A percentile compares a stretch with the other conserved stretches of the same genome.
phyloP scores from a whole-genome alignment of 2,113 vertebrate genomes.

The Rhombomys opimus region DNA sequence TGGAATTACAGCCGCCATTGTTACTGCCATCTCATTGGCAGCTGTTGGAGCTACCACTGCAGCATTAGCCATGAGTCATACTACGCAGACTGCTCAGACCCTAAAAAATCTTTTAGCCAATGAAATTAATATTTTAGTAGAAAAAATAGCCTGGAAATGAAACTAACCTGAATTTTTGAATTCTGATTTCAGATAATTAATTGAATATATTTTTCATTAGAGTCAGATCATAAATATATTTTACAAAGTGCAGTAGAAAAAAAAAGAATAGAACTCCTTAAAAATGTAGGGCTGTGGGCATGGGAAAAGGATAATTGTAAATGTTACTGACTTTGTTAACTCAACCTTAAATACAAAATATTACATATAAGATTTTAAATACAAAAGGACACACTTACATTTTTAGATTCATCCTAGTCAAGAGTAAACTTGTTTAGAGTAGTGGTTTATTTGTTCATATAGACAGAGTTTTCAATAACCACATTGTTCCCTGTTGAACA shows the following conservation, averaged over 20 bases:
- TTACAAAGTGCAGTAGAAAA: slow-evolving; percentile 1
- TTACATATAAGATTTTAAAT: neutral
- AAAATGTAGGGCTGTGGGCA: neutral
- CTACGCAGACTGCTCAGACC: too few relatives aligned
- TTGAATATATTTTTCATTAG: neutral
- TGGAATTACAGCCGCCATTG: too few relatives aligned
- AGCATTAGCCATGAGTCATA: too few relatives aligned
- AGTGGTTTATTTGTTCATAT: neutral
- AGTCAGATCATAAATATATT: neutral
- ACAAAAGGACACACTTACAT: neutral
- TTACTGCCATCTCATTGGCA: too few relatives aligned
- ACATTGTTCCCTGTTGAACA: neutral
- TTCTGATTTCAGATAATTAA: slow-evolving; percentile 29
- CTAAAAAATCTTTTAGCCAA: too few relatives aligned
- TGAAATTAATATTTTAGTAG: neutral
- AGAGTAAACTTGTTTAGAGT: neutral
- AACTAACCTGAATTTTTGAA: neutral
- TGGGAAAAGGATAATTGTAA: neutral
- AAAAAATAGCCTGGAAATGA: neutral
- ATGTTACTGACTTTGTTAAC: neutral
- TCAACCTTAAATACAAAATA: too few relatives aligned
- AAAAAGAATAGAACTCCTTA: neutral
- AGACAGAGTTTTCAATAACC: neutral
- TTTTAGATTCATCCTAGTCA: neutral
- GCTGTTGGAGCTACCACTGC: too few relatives aligned